These are phyloP conservation scores for Pygmarrhopalites habei DNA, from an alignment of 1,140 invertebrate species.

Conservation along the genomic window DNA sequence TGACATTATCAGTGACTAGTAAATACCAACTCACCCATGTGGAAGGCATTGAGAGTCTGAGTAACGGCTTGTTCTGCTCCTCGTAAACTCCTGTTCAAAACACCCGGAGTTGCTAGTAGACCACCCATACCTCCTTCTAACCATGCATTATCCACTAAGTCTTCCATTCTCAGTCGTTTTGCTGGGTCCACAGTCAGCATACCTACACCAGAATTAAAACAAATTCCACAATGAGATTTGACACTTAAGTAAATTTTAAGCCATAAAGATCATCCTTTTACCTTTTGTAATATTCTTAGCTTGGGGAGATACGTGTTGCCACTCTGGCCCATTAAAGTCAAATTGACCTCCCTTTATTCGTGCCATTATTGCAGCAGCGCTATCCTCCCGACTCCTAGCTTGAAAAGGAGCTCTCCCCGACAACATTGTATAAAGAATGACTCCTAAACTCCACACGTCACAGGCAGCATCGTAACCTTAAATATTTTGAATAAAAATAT, in stretches of 20 bases:
- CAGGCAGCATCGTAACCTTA: slow-evolving; percentile 74
- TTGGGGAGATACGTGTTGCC: slow-evolving; percentile 62
- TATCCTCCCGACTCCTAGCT: slow-evolving; percentile 59
- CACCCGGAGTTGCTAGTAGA: slow-evolving; percentile 38
- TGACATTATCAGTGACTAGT: too few species aligned
- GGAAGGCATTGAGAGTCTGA: slow-evolving; percentile 59
- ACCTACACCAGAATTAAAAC: slow-evolving; percentile 46
- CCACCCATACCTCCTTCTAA: slow-evolving; percentile 38
- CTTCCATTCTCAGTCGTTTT: slow-evolving; percentile 59
- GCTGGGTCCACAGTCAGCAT: slow-evolving; percentile 71
- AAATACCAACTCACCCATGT: too few species aligned
- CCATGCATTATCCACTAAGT: slow-evolving; percentile 58
- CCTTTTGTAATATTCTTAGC: slow-evolving; percentile 70
- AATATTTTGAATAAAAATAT: too few species aligned
- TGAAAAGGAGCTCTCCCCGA: slow-evolving; percentile 76
- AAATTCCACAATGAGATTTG: too few species aligned
- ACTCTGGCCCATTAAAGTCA: slow-evolving; percentile 60
- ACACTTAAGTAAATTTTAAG: slow-evolving; percentile 1
- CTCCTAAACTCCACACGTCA: slow-evolving; percentile 87
- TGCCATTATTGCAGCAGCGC: slow-evolving; percentile 64
- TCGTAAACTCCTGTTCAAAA: slow-evolving; percentile 37
- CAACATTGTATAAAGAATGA: slow-evolving; percentile 83
- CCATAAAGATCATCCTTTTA: slow-evolving; percentile 40
- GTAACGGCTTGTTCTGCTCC: slow-evolving; percentile 38
- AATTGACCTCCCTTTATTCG: slow-evolving; percentile 71